Percentiles rank a stretch among this genome's conserved stretches.
These are phyloP conservation scores for Catagonus wagneri DNA, from an alignment of 2,113 vertebrate genomes.

Conservation along the genomic window DNA sequence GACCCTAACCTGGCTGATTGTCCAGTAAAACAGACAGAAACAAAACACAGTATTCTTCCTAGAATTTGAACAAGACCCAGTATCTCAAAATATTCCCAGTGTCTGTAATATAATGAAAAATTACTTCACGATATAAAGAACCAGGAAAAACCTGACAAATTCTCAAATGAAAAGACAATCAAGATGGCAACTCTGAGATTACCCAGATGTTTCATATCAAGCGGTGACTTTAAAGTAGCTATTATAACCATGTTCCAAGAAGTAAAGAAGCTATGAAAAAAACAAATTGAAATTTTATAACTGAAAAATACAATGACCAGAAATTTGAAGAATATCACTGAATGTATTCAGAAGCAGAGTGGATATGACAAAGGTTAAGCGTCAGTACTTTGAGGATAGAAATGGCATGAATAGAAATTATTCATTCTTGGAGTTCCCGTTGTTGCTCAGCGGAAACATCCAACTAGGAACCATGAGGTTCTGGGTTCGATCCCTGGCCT, in stretches of 20 bases:
- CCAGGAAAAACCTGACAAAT: conserved; percentile 44
- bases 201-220: conserved; percentile 54
- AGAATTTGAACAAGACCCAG: conserved; percentile 19
- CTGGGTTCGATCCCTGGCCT: no score
- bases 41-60: not conserved
- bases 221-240: conserved; percentile 50
- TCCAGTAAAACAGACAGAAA: not conserved
- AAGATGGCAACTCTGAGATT: conserved; percentile 17
- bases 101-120: conserved; percentile 24
- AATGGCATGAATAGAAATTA: conserved; percentile 2
- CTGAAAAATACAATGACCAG: not conserved
- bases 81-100: conserved; percentile 45
- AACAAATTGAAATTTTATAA: conserved; percentile 44
- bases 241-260: conserved; percentile 1
- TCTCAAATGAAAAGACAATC: conserved; percentile 36
- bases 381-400: not conserved
- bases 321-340: not conserved
- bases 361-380: conserved; percentile 2
- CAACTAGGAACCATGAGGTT: no score
- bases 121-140: conserved; percentile 58
- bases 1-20: not conserved
- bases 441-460: no score
- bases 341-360: conserved; percentile 7
- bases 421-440: not conserved
- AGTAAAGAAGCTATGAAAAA: conserved; percentile 40